phyloP scores from a whole-genome alignment of 2,113 vertebrate genomes.

The Oryzias javanicus region DNA sequence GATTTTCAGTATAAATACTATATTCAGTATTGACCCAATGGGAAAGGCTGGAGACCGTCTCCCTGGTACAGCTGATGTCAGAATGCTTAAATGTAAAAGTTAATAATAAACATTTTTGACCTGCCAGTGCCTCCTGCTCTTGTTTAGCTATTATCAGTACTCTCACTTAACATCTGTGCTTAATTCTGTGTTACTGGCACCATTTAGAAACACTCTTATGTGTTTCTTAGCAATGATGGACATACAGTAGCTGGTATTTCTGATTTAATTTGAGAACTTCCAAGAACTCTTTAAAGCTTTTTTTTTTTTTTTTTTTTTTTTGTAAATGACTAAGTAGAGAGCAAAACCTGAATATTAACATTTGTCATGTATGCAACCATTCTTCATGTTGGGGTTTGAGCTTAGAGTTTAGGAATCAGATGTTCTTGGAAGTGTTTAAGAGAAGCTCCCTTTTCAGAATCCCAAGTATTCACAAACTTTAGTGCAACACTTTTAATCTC shows the following conservation, averaged over 20 bases:
- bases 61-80: no score
- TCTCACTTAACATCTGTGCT: not conserved
- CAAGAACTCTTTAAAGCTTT: not conserved
- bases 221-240: not conserved
- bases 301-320: not conserved
- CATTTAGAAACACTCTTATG: not conserved
- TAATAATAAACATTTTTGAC: not conserved
- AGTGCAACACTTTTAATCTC: conserved; percentile 44
- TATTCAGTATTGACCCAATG: no score
- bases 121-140: not conserved
- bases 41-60: no score
- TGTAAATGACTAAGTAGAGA: not conserved
- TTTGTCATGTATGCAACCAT: no score
- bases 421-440: not conserved
- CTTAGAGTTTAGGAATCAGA: not conserved
- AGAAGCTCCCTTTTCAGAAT: conserved; percentile 16
- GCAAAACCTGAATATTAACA: not conserved
- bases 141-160: not conserved
- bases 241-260: not conserved
- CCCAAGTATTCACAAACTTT: conserved; percentile 31
- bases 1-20: no score
- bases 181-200: not conserved
- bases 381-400: not conserved
- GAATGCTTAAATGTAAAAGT: no score
- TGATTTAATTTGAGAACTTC: not conserved